Base-by-base conservation (phyloP, 2,888 invertebrate genomes). In the Anticlea derivata region DNA sequence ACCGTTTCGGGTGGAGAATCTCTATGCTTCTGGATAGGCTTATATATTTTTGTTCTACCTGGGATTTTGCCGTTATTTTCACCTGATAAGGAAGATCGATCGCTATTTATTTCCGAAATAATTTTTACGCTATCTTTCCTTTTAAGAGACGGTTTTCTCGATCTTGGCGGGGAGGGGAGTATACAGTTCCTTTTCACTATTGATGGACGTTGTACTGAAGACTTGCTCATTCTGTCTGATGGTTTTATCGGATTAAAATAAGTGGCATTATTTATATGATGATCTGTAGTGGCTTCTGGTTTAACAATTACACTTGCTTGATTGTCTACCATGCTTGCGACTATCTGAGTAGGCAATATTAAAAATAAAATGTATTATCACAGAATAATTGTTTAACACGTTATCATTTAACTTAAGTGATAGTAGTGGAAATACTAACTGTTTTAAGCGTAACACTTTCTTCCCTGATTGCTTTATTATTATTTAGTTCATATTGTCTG, bases 101-200 rank as follows among this genome's bases (percentile, higher is more conserved):
- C 33, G n/a, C 7, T 27, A 5, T 39, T 51, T 13, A 38, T 35
- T 11, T 45, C 55, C 31, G 30, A 30, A 40, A 27, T 48, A 13
- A 43, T 54, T 50, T 40, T 50, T 0, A 53, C 17, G 13, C 24
- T 50, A 6, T 63, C 63, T 35, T 13, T 58, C 13, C 24, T 52
- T 51, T 54, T 60, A 37, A 49, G 11, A 12, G 49, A 41, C 17
- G 49, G 37, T 55, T 53, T 61, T 30, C 41, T 55, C 5, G 48
- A 8, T 23, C 31, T 22, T n/a, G 46, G 30, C 33, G 43, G 17
- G 2, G 31, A 38, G n/a, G 35, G 10, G 2, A 38, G 24, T 27
- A 45, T 12, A 20, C 27, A 45, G 8, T 12, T 24, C 35, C 54
- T 58, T 24, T 34, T 59, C 4, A 40, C 26, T 20, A 40, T 12